Conservation (phyloP, 2,888 invertebrate genomes). For the Lycia hirtaria region DNA sequence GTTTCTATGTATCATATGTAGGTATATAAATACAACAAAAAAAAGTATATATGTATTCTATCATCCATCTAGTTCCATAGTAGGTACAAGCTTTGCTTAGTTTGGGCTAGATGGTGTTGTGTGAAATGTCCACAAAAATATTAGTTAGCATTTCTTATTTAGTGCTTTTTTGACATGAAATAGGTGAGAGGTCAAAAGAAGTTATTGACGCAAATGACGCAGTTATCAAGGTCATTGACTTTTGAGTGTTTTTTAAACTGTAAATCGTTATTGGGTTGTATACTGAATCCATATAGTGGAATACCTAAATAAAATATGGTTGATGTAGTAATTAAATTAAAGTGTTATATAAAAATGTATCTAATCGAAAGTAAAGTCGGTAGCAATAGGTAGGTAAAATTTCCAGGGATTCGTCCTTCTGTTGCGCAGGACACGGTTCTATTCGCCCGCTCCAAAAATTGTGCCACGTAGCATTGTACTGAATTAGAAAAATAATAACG, state of each 20-base stretch:
- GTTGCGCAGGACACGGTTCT: constrained; percentile 25
- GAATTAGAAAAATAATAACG: constrained; percentile 51
- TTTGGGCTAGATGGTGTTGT: too few species aligned
- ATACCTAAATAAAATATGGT: too few species aligned
- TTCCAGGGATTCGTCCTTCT: constrained; percentile 7
- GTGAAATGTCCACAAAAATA: too few species aligned
- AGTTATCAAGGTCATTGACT: constrained; percentile 13
- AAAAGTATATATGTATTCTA: too few species aligned
- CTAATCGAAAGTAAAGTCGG: not conserved
- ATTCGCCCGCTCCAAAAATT: not conserved
- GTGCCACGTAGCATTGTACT: constrained; percentile 4
- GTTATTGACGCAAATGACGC: constrained; percentile 4
- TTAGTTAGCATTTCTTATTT: not conserved
- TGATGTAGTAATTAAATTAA: too few species aligned
- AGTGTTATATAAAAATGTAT: too few species aligned
- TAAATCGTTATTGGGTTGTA: too few species aligned
- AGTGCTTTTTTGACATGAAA: not conserved
- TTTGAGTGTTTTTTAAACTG: not conserved
- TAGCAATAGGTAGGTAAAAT: not conserved
- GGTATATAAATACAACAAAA: too few species aligned
- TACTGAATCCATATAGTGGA: too few species aligned
- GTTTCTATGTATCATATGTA: too few species aligned
- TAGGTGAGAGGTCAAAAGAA: not conserved
- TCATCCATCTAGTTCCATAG: too few species aligned
- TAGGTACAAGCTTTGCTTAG: too few species aligned